A percentile compares a stretch with the other conserved stretches of the same genome.
Evolutionary conservation across 1,140 invertebrate species (phyloP).

Genomic region (Drosophila simulans): DNA sequence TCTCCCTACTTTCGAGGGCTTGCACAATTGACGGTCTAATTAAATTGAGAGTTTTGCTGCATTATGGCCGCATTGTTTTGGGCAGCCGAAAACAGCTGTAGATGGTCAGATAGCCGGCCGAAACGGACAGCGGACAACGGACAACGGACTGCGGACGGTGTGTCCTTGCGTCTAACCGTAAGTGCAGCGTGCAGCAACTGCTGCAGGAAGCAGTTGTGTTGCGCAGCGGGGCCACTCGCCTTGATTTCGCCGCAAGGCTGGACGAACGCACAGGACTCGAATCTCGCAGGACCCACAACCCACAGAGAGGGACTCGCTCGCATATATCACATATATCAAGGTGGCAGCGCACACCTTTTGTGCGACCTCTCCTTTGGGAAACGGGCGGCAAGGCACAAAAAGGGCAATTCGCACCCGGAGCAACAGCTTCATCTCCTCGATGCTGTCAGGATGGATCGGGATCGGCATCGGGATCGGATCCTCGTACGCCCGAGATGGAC

Average conservation of each 20-base stretch:
- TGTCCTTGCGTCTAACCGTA: slow-evolving; percentile 47
- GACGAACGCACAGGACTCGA: slow-evolving; percentile 12
- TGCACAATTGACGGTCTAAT: slow-evolving; percentile 77
- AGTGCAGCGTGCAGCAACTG: slow-evolving; percentile 39
- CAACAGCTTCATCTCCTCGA: slow-evolving; percentile 62
- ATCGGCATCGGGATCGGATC: background rate
- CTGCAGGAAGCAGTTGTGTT: slow-evolving; percentile 72
- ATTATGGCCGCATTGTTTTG: slow-evolving; percentile 76
- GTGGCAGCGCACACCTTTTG: slow-evolving; percentile 53
- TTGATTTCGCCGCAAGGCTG: slow-evolving; percentile 74
- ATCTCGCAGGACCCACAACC: slow-evolving; percentile 27
- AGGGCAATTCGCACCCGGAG: slow-evolving; percentile 61
- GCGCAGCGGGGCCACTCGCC: slow-evolving; percentile 69
- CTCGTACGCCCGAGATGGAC: slow-evolving; percentile 44
- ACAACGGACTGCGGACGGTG: background rate
- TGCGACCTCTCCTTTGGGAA: slow-evolving; percentile 54
- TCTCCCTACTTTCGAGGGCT: slow-evolving; percentile 2
- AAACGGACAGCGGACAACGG: background rate
- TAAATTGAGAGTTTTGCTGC: slow-evolving; percentile 55
- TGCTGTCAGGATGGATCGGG: background rate
- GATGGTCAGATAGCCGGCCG: slow-evolving; percentile 11
- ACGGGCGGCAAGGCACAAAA: slow-evolving; percentile 8
- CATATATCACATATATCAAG: slow-evolving; percentile 62
- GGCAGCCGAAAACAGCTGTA: slow-evolving; percentile 57
- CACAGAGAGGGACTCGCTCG: slow-evolving; percentile 15